Conservation (phyloP, 23 tunicate species). For the Phallusia fumigata region DNA sequence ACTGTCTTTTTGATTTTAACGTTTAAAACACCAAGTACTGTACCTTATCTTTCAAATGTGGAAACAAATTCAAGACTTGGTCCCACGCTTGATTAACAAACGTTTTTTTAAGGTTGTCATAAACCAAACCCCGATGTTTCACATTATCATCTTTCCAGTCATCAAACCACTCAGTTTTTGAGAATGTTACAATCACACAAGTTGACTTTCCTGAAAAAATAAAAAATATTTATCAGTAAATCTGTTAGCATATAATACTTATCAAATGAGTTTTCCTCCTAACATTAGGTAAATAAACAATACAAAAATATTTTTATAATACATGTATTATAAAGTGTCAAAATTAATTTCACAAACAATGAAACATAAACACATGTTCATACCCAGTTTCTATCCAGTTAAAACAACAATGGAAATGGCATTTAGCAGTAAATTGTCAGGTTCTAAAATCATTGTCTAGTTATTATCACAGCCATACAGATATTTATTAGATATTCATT, state of each 20-base stretch:
- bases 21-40: no score
- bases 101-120: conserved; percentile 43
- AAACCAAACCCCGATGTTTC: conserved; percentile 50
- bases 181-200: conserved; percentile 70
- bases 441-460: no score
- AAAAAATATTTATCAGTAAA: neutral
- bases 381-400: no score
- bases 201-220: conserved; percentile 48
- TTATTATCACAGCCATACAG: no score
- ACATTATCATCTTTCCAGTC: conserved; percentile 59
- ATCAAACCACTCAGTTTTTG: conserved; percentile 64
- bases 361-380: no score
- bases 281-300: no score
- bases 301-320: no score
- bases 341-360: neutral
- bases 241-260: neutral
- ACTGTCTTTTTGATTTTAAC: no score
- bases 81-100: conserved; percentile 75
- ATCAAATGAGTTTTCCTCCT: no score
- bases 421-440: no score
- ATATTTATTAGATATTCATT: no score
- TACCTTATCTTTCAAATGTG: conserved; percentile 71
- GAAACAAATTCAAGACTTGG: conserved; percentile 47
- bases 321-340: neutral
- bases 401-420: no score